A percentile compares a stretch with the other conserved stretches of the same genome.
Evolutionary conservation across 2,888 invertebrate genomes (phyloP).

Genomic region (Netelia inedita): DNA sequence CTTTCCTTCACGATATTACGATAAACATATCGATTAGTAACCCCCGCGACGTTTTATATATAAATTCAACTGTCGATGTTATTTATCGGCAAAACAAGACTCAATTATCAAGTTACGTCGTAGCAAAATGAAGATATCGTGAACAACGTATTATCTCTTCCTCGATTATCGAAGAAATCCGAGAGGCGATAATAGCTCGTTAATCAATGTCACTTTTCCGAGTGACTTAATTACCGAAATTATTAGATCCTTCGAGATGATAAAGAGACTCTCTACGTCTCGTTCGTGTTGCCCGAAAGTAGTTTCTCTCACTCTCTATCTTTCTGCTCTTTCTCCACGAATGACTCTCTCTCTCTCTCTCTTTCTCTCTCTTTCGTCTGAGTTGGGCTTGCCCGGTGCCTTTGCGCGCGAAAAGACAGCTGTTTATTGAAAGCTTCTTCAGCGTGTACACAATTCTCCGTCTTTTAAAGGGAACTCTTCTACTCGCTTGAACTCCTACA

Average conservation of each 20-base stretch:
- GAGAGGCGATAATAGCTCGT: conserved; percentile 57
- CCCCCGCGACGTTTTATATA: conserved; percentile 52
- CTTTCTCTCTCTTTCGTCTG: conserved; percentile 4
- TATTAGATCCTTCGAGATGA: conserved; percentile 53
- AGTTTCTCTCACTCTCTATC: conserved; percentile 1
- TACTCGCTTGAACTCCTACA: conserved; percentile 31
- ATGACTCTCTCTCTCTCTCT: conserved; percentile 1
- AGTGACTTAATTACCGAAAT: conserved; percentile 63
- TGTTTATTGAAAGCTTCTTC: conserved; percentile 58
- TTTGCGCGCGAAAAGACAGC: conserved; percentile 40
- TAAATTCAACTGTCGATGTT: conserved; percentile 31
- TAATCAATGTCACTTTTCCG: conserved; percentile 60
- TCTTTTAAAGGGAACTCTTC: conserved; percentile 14
- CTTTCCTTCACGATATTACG: conserved; percentile 54
- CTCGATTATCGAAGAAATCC: conserved; percentile 37
- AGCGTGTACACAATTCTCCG: conserved; percentile 28
- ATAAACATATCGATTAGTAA: conserved; percentile 65
- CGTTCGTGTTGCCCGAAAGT: conserved; percentile 18
- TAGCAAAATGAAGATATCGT: conserved; percentile 31
- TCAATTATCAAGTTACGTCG: conserved; percentile 36
- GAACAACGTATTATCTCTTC: conserved; percentile 27
- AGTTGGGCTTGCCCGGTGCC: conserved; percentile 6
- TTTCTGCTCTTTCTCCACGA: conserved; percentile 2
- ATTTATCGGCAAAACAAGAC: conserved; percentile 26
- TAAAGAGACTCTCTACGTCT: conserved; percentile 18